Evolutionary conservation across 2,888 invertebrate species (phyloP), one percentile per base, ranked within the genome.

Genomic region (Lasioglossum zephyrum): DNA sequence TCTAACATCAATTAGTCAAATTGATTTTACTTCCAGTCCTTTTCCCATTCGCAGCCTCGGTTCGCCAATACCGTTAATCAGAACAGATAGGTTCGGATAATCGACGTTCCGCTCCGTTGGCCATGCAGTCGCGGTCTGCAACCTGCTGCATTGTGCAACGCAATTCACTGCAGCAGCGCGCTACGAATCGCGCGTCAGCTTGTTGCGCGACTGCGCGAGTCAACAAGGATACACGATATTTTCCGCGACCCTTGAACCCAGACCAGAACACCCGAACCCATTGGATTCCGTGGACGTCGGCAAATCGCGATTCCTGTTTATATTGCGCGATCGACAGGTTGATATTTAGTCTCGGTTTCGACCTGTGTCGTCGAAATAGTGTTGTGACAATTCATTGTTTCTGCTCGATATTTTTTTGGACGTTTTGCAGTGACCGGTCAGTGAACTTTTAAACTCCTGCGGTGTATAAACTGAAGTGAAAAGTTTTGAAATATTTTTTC

Each of bases 201-300:
- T 78, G 80, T 72, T 66, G 39, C 86, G 86, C 86, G 86, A 18
- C 85, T 86, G 86, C 86, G 86, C 86, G 77, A 73, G 73, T 77
- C 81, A 79, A 84, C 81, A 79, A 81, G 86, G 79, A 79, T 76
- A 81, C 81, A 73, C 76, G 85, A 81, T 81, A 78, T 76, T 86
- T 81, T 57, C 78, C 85, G 75, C 77, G 70, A 77, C 84, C 84
- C 84, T 78, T 84, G 84, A 84, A 84, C 84, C 22, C 78, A 31
- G 70, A 16, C 49, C 80, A 78, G 86, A 86, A 81, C 72, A 81
- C 77, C 73, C 79, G 70, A 74, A 77, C 69, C 80, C 53, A 60
- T 79, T 84, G 84, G 69, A 22, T 77, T 16, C 47, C 66, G 73
- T 75, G 72, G 77, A 78, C 78, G 74, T 73, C 82, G 78, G 84